Percentiles rank a stretch among this genome's conserved stretches.
Evolutionary conservation across 2,888 invertebrate species (phyloP).

Genomic region (Tetheella fluctuosa): DNA sequence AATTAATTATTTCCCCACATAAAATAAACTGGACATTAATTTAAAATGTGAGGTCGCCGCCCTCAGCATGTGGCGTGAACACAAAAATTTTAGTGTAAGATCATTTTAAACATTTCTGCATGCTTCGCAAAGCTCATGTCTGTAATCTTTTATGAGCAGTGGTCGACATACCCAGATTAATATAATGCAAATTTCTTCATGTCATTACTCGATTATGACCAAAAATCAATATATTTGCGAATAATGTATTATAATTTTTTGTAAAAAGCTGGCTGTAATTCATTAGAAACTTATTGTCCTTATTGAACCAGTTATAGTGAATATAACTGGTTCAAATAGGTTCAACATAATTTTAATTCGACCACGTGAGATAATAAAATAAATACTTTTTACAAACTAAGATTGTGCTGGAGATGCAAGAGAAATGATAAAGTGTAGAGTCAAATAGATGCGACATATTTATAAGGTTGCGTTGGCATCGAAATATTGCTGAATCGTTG

Average conservation of each 20-base stretch:
- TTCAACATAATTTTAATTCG: no score
- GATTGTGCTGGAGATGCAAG: no score
- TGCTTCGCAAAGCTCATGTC: slow-evolving; percentile 40
- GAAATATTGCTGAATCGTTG: no score
- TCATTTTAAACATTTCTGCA: slow-evolving; percentile 33
- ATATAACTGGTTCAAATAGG: no score
- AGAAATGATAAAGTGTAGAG: no score
- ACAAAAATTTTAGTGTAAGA: slow-evolving; percentile 25
- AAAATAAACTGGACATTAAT: slow-evolving; percentile 41
- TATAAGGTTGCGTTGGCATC: no score
- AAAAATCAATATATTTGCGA: slow-evolving; percentile 18
- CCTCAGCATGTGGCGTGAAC: slow-evolving; percentile 28
- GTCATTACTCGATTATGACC: slow-evolving; percentile 8
- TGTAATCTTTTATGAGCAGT: slow-evolving; percentile 32
- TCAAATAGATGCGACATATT: no score
- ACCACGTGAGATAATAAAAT: no score
- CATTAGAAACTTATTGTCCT: no score
- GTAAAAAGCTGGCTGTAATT: no score
- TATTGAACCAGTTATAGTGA: no score
- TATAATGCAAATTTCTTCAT: slow-evolving; percentile 26
- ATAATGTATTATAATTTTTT: slow-evolving; percentile 13
- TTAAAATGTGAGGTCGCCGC: slow-evolving; percentile 41
- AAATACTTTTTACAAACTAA: no score
- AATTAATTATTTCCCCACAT: slow-evolving; percentile 16
- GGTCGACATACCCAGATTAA: slow-evolving; percentile 32